phyloP scores from a whole-genome alignment of 2,113 vertebrate species.

The Neotragus pygmaeus region DNA sequence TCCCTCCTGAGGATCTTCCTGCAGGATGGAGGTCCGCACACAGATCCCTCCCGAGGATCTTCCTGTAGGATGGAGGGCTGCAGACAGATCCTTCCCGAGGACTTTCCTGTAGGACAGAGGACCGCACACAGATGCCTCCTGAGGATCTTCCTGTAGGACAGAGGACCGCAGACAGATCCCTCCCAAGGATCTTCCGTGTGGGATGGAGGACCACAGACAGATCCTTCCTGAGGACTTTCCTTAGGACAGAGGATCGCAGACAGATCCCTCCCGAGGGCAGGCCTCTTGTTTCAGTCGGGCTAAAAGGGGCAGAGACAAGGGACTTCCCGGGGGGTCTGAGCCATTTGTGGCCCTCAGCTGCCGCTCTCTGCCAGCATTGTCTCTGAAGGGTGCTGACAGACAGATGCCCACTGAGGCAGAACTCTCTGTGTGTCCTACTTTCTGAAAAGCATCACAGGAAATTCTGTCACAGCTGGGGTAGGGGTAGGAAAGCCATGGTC shows the following conservation, averaged over 20 bases:
- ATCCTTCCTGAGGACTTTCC: not conserved
- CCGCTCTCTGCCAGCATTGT: not conserved
- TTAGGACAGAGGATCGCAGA: accelerated
- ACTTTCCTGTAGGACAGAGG: accelerated
- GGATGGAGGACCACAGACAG: accelerated
- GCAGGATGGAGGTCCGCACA: accelerated
- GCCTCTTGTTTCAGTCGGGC: accelerated
- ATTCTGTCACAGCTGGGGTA: accelerated
- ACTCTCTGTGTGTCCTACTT: not conserved
- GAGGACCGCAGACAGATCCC: accelerated
- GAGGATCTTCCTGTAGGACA: accelerated
- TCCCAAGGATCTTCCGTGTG: no score
- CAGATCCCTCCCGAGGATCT: accelerated
- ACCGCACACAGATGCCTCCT: accelerated
- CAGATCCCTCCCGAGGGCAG: not conserved
- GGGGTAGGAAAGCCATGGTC: not conserved
- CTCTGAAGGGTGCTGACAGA: no score
- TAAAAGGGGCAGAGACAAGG: no score
- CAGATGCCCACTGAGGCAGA: not conserved
- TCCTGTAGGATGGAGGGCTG: accelerated
- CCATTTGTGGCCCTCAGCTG: accelerated
- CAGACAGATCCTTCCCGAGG: accelerated
- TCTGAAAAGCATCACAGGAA: not conserved
- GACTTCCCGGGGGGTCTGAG: accelerated
- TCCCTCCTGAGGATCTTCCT: no score